These are phyloP conservation scores for Fistularia commersonii DNA, from an alignment of 2,797 vertebrate genomes.

Conservation along the genomic window DNA sequence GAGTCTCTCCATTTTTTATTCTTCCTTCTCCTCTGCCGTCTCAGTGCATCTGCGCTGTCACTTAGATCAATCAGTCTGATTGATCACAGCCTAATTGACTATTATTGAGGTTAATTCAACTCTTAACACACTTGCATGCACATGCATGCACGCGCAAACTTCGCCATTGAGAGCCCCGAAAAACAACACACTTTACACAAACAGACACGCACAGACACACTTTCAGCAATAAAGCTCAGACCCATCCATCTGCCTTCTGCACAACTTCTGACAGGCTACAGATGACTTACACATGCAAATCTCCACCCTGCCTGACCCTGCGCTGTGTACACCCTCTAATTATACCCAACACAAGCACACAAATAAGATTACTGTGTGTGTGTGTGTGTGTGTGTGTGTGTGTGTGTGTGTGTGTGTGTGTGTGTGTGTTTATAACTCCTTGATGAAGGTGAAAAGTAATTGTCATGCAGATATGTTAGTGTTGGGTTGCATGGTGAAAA, in stretches of 20 bases:
- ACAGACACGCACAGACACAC: slow-evolving; percentile 61
- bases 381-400: slow-evolving; percentile 83
- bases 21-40: slow-evolving; percentile 51
- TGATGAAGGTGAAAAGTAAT: slow-evolving; percentile 99
- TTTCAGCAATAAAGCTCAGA: slow-evolving; percentile 57
- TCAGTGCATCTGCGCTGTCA: slow-evolving; percentile 88
- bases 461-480: slow-evolving; percentile 93
- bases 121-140: slow-evolving; percentile 77
- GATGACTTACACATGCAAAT: slow-evolving; percentile 99
- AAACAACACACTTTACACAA: slow-evolving; percentile 34
- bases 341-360: slow-evolving; percentile 94
- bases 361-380: slow-evolving; percentile 97
- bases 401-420: slow-evolving; percentile 83
- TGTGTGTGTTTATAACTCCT: slow-evolving; percentile 84
- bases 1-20: slow-evolving; percentile 38
- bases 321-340: slow-evolving; percentile 93
- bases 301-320: slow-evolving; percentile 89
- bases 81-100: slow-evolving; percentile 96
- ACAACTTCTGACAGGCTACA: slow-evolving; percentile 94
- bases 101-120: slow-evolving; percentile 99
- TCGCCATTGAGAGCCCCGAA: slow-evolving; percentile 19
- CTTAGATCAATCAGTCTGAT: slow-evolving; percentile 99
- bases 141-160: slow-evolving; percentile 29
- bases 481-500: slow-evolving; percentile 69
- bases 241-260: slow-evolving; percentile 91